Conservation (phyloP, 2,113 vertebrate species). For the Hemichromis elongatus region DNA sequence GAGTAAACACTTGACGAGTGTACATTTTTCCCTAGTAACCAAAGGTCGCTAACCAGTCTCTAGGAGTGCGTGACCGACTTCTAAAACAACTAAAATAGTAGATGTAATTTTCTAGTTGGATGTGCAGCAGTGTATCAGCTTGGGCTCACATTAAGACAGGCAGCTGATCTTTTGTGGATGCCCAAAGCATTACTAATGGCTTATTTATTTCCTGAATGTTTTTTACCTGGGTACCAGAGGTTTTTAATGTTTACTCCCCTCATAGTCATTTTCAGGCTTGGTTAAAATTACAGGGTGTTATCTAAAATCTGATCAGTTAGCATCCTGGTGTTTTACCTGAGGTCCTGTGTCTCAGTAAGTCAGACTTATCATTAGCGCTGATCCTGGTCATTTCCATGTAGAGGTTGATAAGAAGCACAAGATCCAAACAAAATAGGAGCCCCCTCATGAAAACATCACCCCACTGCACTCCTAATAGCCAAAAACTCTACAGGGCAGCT, state of each 20-base stretch:
- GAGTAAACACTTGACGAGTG: no score
- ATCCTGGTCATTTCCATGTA: neutral
- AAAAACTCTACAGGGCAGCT: neutral
- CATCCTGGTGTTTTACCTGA: neutral
- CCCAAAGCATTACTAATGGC: no score
- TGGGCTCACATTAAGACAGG: neutral
- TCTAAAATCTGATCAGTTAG: neutral
- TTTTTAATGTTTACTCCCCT: neutral
- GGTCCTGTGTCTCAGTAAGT: neutral
- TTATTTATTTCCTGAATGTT: neutral
- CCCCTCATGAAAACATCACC: neutral
- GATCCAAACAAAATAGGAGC: neutral
- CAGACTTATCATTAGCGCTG: neutral
- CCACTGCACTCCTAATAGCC: neutral
- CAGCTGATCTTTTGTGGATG: neutral
- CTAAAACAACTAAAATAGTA: neutral
- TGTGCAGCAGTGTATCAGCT: neutral
- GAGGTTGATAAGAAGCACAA: neutral
- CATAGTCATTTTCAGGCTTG: neutral
- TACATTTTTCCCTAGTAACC: no score
- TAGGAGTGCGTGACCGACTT: no score
- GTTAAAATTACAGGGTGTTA: neutral
- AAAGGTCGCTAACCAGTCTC: no score
- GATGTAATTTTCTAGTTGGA: neutral
- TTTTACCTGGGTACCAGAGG: no score